Base-by-base conservation (phyloP, 2,797 vertebrate genomes). In the Characodon lateralis region DNA sequence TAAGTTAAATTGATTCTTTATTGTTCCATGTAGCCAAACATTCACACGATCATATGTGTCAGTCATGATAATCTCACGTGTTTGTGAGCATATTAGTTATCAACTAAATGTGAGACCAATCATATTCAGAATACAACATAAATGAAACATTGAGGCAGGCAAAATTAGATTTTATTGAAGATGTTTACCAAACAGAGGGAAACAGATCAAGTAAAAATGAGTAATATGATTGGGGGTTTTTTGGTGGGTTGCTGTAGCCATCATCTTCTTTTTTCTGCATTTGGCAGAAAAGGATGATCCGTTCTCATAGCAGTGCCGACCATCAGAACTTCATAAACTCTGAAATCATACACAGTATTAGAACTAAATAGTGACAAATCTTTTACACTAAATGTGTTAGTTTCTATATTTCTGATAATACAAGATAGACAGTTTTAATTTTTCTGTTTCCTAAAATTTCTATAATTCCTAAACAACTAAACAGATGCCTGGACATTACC, bases 261-360 rank as follows among this genome's bases (percentile, higher is more conserved):
- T 4, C 81, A 76, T 77, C 35, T 41, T 56, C 13, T 24, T 1
- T 22, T 0, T 24, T 31, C 0, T 84, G 81, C 92, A 94, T 4
- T 24, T 41, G 41, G 26, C 0, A 43, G 82, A 83, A 10, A 28
- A 48, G 13, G 79, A 1, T 16, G 80, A 88, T 46, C 94, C 91
- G 76, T 87, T 85, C 48, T 87, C 0, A 79, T 93, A 95, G 91
- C 95, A 95, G 85, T 94, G 93, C 9, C 0, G 0, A 1, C 89
- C 92, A 74, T 95, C 94, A 2, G 24, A 0, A 74, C 93, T 94
- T 53, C 93, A 95, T 12, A 41, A 1, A 12, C 88, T 93, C 94
- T 95, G 86, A 87, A 68, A 90, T 51, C 35, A 71, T 43, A 43
- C 31, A 77, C 2, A 80, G 59, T 2, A 24, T 66, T 79, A 84